These are phyloP conservation scores for Nibea albiflora DNA, from an alignment of 2,113 vertebrate genomes.

Conservation along the genomic window DNA sequence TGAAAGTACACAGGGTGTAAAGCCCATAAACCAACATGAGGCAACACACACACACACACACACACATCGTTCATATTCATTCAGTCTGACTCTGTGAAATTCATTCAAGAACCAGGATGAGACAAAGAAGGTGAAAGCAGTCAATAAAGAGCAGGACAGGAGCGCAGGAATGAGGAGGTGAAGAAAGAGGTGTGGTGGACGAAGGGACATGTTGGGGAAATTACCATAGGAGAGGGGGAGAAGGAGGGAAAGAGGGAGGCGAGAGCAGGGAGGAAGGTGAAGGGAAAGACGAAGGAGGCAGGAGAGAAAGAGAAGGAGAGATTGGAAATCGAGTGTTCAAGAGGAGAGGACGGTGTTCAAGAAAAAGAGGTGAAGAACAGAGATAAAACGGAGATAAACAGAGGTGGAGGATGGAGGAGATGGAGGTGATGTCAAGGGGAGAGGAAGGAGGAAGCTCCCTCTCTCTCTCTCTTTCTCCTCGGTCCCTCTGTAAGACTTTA, in stretches of 20 bases:
- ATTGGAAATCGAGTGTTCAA: background rate
- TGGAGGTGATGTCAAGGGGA: background rate
- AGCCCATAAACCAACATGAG: constrained; percentile 8
- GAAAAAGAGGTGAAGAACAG: constrained; percentile 1
- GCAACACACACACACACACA: background rate
- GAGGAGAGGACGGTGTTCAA: background rate
- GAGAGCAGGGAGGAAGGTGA: background rate
- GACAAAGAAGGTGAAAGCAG: background rate
- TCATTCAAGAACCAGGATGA: background rate
- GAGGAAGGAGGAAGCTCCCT: constrained; percentile 15
- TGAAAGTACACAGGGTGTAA: constrained; percentile 30
- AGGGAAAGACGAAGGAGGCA: background rate
- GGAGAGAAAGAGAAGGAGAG: background rate
- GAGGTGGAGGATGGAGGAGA: background rate
- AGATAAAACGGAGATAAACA: constrained; percentile 3
- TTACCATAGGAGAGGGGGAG: background rate
- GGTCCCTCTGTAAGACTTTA: constrained; percentile 48
- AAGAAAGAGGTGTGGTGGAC: background rate
- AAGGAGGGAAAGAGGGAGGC: background rate
- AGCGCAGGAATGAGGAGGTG: background rate
- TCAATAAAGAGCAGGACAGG: background rate
- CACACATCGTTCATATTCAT: background rate
- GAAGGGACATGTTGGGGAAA: constrained; percentile 15
- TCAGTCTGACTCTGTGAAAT: background rate
- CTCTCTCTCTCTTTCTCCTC: background rate